These are phyloP conservation scores for Drosophila emarginata DNA, from an alignment of 2,888 invertebrate genomes.

Conservation along the genomic window DNA sequence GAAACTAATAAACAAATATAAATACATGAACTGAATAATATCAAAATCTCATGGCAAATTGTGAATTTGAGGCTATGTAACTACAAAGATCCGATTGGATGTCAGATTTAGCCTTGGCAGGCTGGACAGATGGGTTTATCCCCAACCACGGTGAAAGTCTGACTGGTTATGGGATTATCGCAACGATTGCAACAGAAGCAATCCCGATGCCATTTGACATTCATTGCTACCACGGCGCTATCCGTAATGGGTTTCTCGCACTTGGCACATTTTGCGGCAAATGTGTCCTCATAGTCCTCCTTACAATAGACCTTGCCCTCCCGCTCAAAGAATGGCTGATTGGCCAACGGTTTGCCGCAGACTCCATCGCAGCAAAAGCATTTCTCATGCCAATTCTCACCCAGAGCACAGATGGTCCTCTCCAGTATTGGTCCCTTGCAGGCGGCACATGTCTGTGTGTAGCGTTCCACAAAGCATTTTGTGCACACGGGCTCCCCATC, in stretches of 20 bases:
- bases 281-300: slow-evolving; percentile 91
- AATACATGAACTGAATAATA: slow-evolving; percentile 36
- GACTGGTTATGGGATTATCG: slow-evolving; percentile 88
- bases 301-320: slow-evolving; percentile 92
- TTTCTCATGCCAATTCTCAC: slow-evolving; percentile 94
- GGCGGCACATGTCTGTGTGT: slow-evolving; percentile 93
- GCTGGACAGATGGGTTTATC: slow-evolving; percentile 89
- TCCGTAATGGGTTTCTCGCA: slow-evolving; percentile 92
- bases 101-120: slow-evolving; percentile 80
- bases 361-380: slow-evolving; percentile 92
- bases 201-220: slow-evolving; percentile 95
- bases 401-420: slow-evolving; percentile 93
- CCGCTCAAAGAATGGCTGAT: slow-evolving; percentile 93
- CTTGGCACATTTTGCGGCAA: slow-evolving; percentile 93
- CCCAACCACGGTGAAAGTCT: slow-evolving; percentile 90
- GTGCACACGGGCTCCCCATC: slow-evolving; percentile 93
- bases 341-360: slow-evolving; percentile 91
- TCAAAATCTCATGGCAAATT: slow-evolving; percentile 16
- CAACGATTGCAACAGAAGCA: slow-evolving; percentile 97
- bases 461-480: slow-evolving; percentile 91
- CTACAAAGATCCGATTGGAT: not conserved
- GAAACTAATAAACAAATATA: slow-evolving; percentile 25
- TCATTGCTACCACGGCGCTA: slow-evolving; percentile 92
- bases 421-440: slow-evolving; percentile 94
- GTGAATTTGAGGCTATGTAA: not conserved